Evolutionary conservation across 2,888 invertebrate species (phyloP).

Genomic region (Cacoxenus indagator): DNA sequence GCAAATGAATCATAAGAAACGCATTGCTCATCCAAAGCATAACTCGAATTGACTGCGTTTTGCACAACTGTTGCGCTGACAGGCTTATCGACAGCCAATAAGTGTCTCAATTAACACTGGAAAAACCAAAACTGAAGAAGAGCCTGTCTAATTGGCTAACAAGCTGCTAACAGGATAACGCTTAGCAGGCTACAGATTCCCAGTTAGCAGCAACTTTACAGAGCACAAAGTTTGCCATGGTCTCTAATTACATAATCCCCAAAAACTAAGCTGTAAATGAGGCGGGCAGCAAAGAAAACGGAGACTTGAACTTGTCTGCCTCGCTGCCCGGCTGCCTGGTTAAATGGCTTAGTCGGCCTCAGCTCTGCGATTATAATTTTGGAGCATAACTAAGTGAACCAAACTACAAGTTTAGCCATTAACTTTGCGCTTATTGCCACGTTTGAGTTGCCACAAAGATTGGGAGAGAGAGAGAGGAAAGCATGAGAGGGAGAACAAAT

Average conservation of each 20-base stretch:
- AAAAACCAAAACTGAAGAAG: conserved; percentile 16
- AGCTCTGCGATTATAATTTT: conserved; percentile 12
- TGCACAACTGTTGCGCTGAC: neutral
- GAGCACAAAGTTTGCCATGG: neutral
- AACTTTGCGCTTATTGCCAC: no score
- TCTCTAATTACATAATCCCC: conserved; percentile 3
- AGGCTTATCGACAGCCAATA: conserved; percentile 32
- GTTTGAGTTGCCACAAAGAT: no score
- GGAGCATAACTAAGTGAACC: neutral
- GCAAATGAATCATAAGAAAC: conserved; percentile 30
- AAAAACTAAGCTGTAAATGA: neutral
- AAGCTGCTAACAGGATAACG: conserved; percentile 7
- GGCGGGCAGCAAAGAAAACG: neutral
- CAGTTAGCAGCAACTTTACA: neutral
- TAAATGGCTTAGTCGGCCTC: conserved; percentile 16
- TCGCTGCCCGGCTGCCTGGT: no score
- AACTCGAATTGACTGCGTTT: neutral
- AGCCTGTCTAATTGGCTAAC: conserved; percentile 35
- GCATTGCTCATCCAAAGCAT: conserved; percentile 42
- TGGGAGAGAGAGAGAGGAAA: no score
- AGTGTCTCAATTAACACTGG: conserved; percentile 54
- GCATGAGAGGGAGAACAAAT: neutral
- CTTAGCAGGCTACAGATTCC: conserved; percentile 10
- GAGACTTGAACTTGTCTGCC: no score
- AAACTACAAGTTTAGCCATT: no score